Base-by-base conservation (phyloP, 2,888 invertebrate genomes). In the Acrobasis suavella region DNA sequence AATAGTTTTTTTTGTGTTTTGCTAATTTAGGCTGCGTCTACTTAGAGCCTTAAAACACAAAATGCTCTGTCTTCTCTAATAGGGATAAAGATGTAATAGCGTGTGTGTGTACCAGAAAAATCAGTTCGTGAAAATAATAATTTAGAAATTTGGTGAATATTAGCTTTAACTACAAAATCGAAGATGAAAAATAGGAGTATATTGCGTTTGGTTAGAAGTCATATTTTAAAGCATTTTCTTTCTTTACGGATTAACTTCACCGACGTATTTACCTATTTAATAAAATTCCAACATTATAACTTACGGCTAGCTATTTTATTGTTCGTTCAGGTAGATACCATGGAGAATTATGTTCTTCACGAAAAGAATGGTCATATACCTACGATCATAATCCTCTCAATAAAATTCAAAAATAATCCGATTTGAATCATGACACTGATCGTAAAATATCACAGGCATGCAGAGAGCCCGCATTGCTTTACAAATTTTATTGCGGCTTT, bases 381-480 rank as follows among this genome's bases (percentile, higher is more conserved):
- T 64, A 68, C 64, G 71, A 69, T 68, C 68, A 64, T 70, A 73
- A 73, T 73, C 68, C 62, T 68, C 69, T 76, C 69, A 69, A 70
- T 82, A 80, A 85, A 83, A 80, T 71, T 69, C 69, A 68, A 69
- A 71, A 72, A 77, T 84, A 82, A 83, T 83, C 80, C 76, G 77
- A 82, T 83, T 83, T 77, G 73, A 83, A 83, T 77, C 74, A 76
- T 76, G 67, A 77, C 75, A 73, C 76, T 71, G 72, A 76, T 80
- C 76, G 75, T 85, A 85, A 86, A 86, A 77, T 76, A 78, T 75
- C 65, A 71, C 71, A 69, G 75, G 67, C 74, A 69, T 75, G 74
- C 66, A 60, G 65, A 64, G 49, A 50, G 50, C 49, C 50, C 51
- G 50, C 42, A 64, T 66, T 67, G 76, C 73, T 72, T 72, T 69